Base-by-base conservation (phyloP, 2,888 invertebrate species). In the Nomada flava region DNA sequence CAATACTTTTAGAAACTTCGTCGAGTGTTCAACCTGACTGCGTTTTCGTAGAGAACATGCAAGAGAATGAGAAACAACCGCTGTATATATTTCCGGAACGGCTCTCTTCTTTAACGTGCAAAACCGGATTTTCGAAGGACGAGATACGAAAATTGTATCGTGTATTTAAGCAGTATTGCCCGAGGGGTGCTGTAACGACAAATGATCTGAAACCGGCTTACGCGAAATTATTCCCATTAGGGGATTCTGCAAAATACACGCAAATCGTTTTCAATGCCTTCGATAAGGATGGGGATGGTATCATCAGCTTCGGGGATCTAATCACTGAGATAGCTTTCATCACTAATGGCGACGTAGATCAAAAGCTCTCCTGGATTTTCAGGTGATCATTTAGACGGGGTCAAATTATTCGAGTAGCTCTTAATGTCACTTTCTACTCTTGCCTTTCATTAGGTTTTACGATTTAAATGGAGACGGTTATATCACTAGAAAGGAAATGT, bases 321-420 rank as follows among this genome's bases (percentile, higher is more conserved):
- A 82, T 93, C 9, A 65, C 57, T 1, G 90, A 88, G 9, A 76
- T 92, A 62, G 86, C 91, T 13, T 86, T 79, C 10, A 92, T 92
- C 44, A 78, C 91, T 15, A 92, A 92, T 44, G 93, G 92, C 0
- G 85, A 86, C 47, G 62, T 84, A 0, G 92, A 93, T 36, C 86
- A 92, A 47, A 93, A 91, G 59, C 90, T 93, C 7, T 86, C 89
- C 1, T 93, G 93, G 93, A 93, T 93, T 79, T 93, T 93, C 57
- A 88, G 88, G 93, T 92, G 75, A 88, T 83, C 53, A 23, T 63
- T 60, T 2, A 36, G 10, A 53, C 44, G 13, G 26, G 13, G 29
- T 55, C 10, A 10, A 7, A 9, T 44, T n/a, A 5, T 13, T 4
- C 2, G 11, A 0, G 13, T 7, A 4, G 18, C 1, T 2, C 53